phyloP scores from a whole-genome alignment of 2,113 vertebrate genomes.

The Anarhynchus alexandrinus region DNA sequence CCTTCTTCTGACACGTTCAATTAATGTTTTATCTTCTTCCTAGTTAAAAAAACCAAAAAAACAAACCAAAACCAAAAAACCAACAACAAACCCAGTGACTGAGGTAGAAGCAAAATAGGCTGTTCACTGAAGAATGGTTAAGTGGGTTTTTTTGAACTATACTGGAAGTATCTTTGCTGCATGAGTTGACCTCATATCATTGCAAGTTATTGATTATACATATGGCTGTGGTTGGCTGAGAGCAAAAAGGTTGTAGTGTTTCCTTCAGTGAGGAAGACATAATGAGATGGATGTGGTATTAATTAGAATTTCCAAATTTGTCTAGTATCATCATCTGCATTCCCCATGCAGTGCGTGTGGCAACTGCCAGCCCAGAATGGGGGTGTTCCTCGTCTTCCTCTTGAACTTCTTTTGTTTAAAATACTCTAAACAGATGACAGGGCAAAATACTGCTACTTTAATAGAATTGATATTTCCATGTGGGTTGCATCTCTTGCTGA shows the following conservation, averaged over 20 bases:
- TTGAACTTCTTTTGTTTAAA: background rate
- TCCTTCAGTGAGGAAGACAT: background rate
- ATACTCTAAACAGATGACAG: background rate
- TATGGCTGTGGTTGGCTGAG: background rate
- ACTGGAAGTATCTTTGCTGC: background rate
- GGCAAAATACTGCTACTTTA: background rate
- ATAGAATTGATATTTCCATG: background rate
- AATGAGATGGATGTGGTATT: conserved; percentile 18
- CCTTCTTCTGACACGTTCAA: conserved; percentile 63
- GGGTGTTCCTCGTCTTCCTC: fast-evolving
- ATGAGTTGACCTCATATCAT: background rate
- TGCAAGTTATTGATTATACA: conserved; percentile 13
- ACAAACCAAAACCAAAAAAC: background rate
- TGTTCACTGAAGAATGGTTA: conserved; percentile 12
- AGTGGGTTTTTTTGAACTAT: conserved; percentile 2
- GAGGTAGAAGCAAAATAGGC: conserved; percentile 7
- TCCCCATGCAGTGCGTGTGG: background rate
- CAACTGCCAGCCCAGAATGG: fast-evolving
- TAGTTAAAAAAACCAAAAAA: background rate
- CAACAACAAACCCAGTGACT: background rate
- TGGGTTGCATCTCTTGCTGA: background rate
- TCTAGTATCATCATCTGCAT: background rate
- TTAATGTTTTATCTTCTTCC: conserved; percentile 70
- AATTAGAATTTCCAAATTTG: background rate
- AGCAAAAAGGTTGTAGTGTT: background rate